Percentiles rank a stretch among this genome's conserved stretches.
phyloP scores from a whole-genome alignment of 2,888 invertebrate genomes.

The Sinelater perroti region DNA sequence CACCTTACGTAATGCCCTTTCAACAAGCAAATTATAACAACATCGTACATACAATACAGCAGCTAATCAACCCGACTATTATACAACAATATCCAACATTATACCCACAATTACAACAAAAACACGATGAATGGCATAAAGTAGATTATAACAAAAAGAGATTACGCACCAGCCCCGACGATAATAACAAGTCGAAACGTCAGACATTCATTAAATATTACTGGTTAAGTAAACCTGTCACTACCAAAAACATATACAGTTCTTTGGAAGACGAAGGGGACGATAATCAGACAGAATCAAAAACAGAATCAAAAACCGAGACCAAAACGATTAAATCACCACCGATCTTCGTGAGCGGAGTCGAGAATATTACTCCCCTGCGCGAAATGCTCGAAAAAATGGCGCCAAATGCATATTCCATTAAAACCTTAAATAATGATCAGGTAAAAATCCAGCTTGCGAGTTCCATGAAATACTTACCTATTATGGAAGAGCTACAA shows the following conservation, averaged over 20 bases:
- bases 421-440: conserved; percentile 18
- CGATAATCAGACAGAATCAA: too few relatives aligned
- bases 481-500: conserved; percentile 29
- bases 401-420: conserved; percentile 12
- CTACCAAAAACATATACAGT: background rate
- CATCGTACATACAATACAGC: too few relatives aligned
- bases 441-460: conserved; percentile 33
- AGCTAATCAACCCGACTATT: too few relatives aligned
- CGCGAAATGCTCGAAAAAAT: conserved; percentile 15
- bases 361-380: conserved; percentile 21
- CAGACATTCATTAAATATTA: conserved; percentile 6
- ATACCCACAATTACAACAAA: too few relatives aligned
- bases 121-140: too few relatives aligned
- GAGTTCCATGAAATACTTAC: conserved; percentile 21
- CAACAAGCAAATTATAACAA: too few relatives aligned
- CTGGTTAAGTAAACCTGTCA: conserved; percentile 9
- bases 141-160: background rate
- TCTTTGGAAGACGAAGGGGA: background rate
- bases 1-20: too few relatives aligned
- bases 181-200: background rate
- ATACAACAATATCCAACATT: too few relatives aligned
- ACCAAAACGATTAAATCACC: conserved; percentile 4
- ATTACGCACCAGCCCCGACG: conserved; percentile 6
- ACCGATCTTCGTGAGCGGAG: conserved; percentile 17
- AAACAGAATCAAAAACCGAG: background rate